Conservation (phyloP, 2,888 invertebrate species). For the Monopis laevigella region DNA sequence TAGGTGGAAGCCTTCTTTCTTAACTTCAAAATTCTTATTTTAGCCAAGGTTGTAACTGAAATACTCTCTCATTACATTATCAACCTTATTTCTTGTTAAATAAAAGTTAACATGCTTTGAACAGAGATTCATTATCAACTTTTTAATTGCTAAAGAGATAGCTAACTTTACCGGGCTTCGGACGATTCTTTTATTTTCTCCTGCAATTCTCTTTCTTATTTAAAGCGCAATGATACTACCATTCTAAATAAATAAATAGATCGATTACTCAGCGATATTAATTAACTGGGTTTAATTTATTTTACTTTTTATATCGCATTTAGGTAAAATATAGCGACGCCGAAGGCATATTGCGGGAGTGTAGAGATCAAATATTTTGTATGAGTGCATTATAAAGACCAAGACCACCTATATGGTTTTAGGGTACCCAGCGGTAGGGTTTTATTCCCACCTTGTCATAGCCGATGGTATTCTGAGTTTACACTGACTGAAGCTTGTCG, state of each 20-base stretch:
- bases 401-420: too few species aligned
- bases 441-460: too few species aligned
- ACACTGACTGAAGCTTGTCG: too few species aligned
- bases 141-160: slow-evolving; percentile 50
- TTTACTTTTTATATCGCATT: too few species aligned
- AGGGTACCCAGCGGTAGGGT: too few species aligned
- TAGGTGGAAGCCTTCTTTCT: slow-evolving; percentile 51
- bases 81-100: not conserved
- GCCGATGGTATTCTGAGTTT: too few species aligned
- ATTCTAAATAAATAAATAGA: slow-evolving; percentile 8
- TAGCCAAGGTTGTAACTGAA: slow-evolving; percentile 39
- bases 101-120: not conserved
- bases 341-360: too few species aligned
- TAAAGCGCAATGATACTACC: slow-evolving; percentile 10
- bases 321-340: too few species aligned
- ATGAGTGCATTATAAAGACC: too few species aligned
- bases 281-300: too few species aligned
- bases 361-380: too few species aligned
- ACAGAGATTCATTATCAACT: slow-evolving; percentile 33
- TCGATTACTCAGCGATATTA: too few species aligned
- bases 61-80: slow-evolving; percentile 9
- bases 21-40: slow-evolving; percentile 52
- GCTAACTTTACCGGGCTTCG: slow-evolving; percentile 32
- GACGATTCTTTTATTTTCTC: slow-evolving; percentile 27
- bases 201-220: slow-evolving; percentile 22